Base-by-base conservation (phyloP, 2,888 invertebrate species). In the Mythimna pallens region DNA sequence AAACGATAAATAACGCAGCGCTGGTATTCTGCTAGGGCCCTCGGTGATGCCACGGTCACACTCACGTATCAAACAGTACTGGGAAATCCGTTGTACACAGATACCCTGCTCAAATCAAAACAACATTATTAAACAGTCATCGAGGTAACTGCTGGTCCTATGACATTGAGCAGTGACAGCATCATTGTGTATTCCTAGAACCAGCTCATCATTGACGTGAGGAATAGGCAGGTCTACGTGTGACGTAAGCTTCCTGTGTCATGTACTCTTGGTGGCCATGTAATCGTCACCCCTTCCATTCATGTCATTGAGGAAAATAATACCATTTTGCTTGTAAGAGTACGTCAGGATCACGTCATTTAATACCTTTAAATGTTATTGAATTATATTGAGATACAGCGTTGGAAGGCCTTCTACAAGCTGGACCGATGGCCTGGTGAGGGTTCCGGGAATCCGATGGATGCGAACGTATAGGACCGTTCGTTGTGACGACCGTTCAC, bases 121-220 rank as follows among this genome's bases (percentile, higher is more conserved):
- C 69, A 58, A 40, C 9, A 36, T n/a, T 20, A 59, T 34, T 59
- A 50, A 10, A 40, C 54, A 75, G 30, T 78, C 79, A 50, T 25
- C 54, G n/a, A 62, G 61, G 30, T 40, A 40, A 12, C 12, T 52
- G 40, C 36, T 36, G 52, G 25, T 61, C 55, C 59, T 47, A 43
- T 62, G 74, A 20, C 65, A 83, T 62, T 73, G 83, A 66, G 8
- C 36, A 50, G 52, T 69, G 69, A 58, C 70, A 65, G 65, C 58
- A 83, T 81, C 70, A 70, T 80, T 74, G 57, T 30, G 20, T 83
- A 73, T 81, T 74, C 84, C 67, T 47, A 73, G 75, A 81, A 83
- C 36, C 61, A 36, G 36, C 22, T 70, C 54, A 52, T 30, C 5
- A 80, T 47, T 78, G 54, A 7, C 62, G 65, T 78, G 79, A 68